Base-by-base conservation (phyloP, 92 coral and sea anemone species). In the Epizoanthus illoricatus region DNA sequence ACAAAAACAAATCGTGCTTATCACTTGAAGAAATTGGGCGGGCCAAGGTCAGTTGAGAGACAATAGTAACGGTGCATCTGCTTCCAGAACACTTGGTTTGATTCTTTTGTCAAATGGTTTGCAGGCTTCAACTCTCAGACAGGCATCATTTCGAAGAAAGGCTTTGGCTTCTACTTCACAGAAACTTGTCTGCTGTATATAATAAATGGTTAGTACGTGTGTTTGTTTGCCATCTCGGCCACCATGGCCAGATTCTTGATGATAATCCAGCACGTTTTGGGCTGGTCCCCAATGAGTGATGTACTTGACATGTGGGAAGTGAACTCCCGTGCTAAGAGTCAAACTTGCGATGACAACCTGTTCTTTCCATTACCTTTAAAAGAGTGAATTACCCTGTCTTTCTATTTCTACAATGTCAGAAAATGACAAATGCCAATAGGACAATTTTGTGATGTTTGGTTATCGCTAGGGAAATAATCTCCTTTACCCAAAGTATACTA, bases 81-180 rank as follows among this genome's bases (percentile, higher is more conserved):
- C 17, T 20, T 3, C 33, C 83, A 24, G 45, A 18, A 47, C 90
- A 90, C 12, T n/a, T 13, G 94, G 84, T 12, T 23, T 21, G 9
- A 88, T 79, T 20, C 21, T 79, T 12, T 43, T 20, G 49, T 91
- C 94, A 73, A 91, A 76, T 20, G 94, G 79, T 62, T 75, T 80
- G 74, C 80, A 90, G 16, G 85, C 86, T 7, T 81, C 89, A 39
- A 91, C 88, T n/a, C 90, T 45, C 59, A 67, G 81, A 59, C 94
- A 86, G 18, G 80, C 92, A 24, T 62, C 63, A 12, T 88, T 55
- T 19, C 61, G 24, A n/a, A 91, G 84, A 86, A 91, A 91, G 9
- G 59, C 55, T 61, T 91, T 88, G 12, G 88, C 86, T 28, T 70
- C 83, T 10, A 58, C 71, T 61, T 91, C 90, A 80, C 95, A 88